Conservation (phyloP, 2,797 vertebrate species). For the Acropternis orthonyx region DNA sequence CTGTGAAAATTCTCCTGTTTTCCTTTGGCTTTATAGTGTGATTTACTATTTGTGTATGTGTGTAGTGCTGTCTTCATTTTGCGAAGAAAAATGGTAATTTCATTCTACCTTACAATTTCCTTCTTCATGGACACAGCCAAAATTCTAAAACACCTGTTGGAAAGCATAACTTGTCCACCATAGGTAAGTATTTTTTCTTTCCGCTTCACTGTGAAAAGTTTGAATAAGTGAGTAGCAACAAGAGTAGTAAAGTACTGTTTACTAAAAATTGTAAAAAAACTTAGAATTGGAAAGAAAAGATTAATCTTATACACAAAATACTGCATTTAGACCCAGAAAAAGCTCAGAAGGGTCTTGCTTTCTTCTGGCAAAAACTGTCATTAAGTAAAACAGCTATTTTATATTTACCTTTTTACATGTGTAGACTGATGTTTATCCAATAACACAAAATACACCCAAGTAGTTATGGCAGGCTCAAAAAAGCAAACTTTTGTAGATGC, state of each 20-base stretch:
- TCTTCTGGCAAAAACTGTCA: background rate
- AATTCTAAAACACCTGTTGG: background rate
- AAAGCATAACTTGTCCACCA: background rate
- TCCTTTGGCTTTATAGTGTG: background rate
- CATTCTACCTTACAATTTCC: background rate
- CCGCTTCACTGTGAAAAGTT: background rate
- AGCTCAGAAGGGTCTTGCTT: too few species aligned
- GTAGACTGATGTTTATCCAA: background rate
- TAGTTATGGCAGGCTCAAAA: background rate
- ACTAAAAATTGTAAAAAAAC: background rate
- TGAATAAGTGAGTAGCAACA: background rate
- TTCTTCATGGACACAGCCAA: background rate
- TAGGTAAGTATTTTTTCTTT: background rate
- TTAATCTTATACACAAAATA: background rate
- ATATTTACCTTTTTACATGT: background rate
- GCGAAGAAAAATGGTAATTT: background rate
- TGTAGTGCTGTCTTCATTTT: background rate
- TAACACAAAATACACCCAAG: background rate
- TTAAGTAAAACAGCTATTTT: background rate
- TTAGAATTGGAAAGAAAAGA: background rate
- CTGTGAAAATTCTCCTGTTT: background rate
- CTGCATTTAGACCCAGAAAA: background rate
- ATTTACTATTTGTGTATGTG: background rate
- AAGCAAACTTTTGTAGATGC: background rate
- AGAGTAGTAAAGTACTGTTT: background rate